Base-by-base conservation (phyloP, 2,113 vertebrate genomes). In the Alces alces region DNA sequence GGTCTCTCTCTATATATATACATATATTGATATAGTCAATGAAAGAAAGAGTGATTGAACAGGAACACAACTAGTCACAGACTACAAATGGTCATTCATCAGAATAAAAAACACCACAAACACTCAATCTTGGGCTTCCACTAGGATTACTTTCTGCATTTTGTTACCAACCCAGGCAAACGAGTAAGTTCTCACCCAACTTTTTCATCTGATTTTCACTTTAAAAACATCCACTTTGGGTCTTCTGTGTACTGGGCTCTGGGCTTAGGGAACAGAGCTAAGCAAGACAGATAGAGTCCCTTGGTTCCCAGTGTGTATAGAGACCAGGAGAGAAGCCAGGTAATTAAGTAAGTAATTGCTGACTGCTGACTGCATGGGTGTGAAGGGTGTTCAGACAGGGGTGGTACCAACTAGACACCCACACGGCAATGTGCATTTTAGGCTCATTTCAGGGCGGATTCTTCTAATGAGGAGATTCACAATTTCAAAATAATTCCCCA, bases 81-180 rank as follows among this genome's bases (percentile, higher is more conserved):
- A 86, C 39, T 43, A 73, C 78, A 43, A 61, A 54, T 0, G 30
- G 57, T 14, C 91, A 87, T 80, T 76, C 86, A 45, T 83, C 52
- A 86, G 87, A 93, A 89, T 58, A 95, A 70, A n/a, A 85, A 86
- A 92, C 16, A 55, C 7, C n/a, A 17, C 70, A 55, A 86, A 93
- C 11, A 80, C 3, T 47, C 60, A 61, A 47, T 52, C 58, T 61
- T 64, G 58, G 55, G 52, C 27, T 80, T 90, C 64, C 87, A 47
- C 58, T 83, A 11, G n/a, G 3, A 60, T 84, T 39, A 85, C 21
- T 36, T 43, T 58, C 45, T 27, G 76, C 57, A 57, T 43, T 57
- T 52, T 52, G n/a, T 61, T 64, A 87, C 50, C 23, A 88, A 95
- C 73, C 2, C 23, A 43, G 83, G 61, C 12, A 45, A 43, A 47